Conservation (phyloP, 2,888 invertebrate species). For the Hofmannophila pseudospretella region DNA sequence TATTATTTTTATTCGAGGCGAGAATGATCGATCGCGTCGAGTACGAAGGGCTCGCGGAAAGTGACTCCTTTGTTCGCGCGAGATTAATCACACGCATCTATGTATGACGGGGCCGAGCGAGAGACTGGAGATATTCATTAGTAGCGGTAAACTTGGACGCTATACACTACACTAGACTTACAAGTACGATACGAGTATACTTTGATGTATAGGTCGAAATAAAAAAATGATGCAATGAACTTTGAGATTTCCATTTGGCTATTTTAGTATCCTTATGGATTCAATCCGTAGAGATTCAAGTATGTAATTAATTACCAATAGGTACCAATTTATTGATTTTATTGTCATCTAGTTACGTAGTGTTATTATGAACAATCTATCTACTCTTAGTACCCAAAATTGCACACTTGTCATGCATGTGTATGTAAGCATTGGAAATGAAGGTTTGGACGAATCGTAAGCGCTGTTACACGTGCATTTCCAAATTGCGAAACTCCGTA, state of each 20-base stretch:
- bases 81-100: conserved; percentile 66
- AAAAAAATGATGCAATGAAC: too few species aligned
- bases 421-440: neutral
- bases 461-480: conserved; percentile 2
- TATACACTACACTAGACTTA: conserved; percentile 7
- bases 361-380: too few species aligned
- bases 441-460: neutral
- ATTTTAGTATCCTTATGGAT: too few species aligned
- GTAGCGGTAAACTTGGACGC: conserved; percentile 29
- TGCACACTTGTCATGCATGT: too few species aligned
- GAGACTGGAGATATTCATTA: conserved; percentile 69
- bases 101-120: conserved; percentile 54
- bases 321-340: too few species aligned
- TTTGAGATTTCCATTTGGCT: too few species aligned
- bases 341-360: too few species aligned
- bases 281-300: too few species aligned
- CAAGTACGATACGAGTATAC: too few species aligned
- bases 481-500: conserved; percentile 5
- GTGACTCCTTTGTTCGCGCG: conserved; percentile 66
- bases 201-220: conserved; percentile 21
- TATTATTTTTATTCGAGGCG: conserved; percentile 73
- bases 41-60: conserved; percentile 56
- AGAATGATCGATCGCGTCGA: conserved; percentile 67
- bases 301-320: too few species aligned
- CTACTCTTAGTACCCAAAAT: too few species aligned